Evolutionary conservation across 2,888 invertebrate species (phyloP), one percentile per base, ranked within the genome.

Genomic region (Calephelis perditalis): DNA sequence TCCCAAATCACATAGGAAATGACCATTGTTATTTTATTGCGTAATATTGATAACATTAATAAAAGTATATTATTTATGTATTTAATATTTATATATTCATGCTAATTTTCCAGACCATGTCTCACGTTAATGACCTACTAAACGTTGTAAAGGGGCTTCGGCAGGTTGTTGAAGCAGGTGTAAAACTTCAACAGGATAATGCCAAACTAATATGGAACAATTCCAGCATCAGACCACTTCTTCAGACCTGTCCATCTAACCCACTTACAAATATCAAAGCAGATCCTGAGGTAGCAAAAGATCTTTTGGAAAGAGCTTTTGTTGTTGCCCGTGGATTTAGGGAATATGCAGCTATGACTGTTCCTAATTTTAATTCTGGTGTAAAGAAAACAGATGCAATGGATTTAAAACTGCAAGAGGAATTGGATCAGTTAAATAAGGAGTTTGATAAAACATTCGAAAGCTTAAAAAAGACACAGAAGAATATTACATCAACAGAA

Each of bases 321-420:
- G 94, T 95, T 56, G 94, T 97, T 26, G 91, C 93, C 52, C 92
- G 94, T 70, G 96, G 97, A 40, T 77, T 96, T 55, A 91, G 89
- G 67, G 92, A 94, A 67, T 94, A 94, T 71, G 81, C 86, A 56
- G 66, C 75, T 26, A 77, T 88, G 82, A 71, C 82, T 67, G 72
- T 81, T 52, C 81, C 86, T 69, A 82, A 79, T 68, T 73, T 79
- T 35, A 78, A 74, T 63, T 63, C 69, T 65, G 71, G 73, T 63
- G 36, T 67, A 70, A 77, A 78, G 35, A 71, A 71, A 46, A 60
- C 71, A 2, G 69, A 70, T 15, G 8, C 40, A 6, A 84, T 86
- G 82, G 84, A 90, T 67, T 73, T 78, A 7, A 70, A 79, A 62
- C 68, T 80, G 60, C 78, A 76, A 64, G 80, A 81, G 37, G 88